Conservation (phyloP, 2,888 invertebrate genomes). For the Tetropium fuscum region DNA sequence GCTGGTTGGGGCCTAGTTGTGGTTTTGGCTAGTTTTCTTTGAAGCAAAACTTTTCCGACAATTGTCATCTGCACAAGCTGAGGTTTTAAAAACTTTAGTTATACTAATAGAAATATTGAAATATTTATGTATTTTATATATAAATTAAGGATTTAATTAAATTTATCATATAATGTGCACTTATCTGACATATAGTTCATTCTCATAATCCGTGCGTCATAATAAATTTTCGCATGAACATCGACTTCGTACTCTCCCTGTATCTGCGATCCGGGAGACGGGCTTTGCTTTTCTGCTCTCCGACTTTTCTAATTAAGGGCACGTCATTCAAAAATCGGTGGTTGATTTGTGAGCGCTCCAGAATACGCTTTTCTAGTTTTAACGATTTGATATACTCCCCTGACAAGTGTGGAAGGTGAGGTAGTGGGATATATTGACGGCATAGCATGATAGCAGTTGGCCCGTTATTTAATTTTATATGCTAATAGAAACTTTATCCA, state of each 20-base stretch:
- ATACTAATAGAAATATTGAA: no score
- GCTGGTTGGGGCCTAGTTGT: no score
- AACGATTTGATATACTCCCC: constrained; percentile 18
- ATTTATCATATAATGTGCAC: no score
- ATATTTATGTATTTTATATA: no score
- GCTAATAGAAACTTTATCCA: not conserved
- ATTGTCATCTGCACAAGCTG: no score
- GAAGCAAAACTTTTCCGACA: no score
- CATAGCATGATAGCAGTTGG: not conserved
- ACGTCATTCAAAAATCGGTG: constrained; percentile 53
- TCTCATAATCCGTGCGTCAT: not conserved
- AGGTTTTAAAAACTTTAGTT: no score
- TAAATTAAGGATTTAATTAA: no score
- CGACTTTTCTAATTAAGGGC: constrained; percentile 55
- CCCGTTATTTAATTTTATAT: constrained; percentile 5
- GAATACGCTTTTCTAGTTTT: constrained; percentile 19
- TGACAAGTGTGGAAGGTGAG: not conserved
- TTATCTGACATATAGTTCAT: no score
- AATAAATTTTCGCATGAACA: constrained; percentile 1
- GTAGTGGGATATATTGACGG: not conserved
- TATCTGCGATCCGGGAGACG: constrained; percentile 16
- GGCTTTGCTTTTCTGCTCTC: constrained; percentile 25
- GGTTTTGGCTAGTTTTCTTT: no score
- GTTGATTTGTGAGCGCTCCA: constrained; percentile 49
- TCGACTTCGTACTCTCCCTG: not conserved